Evolutionary conservation across 2,797 vertebrate species (phyloP), one percentile per base, ranked within the genome.

Genomic region (Crypturellus tataupa): DNA sequence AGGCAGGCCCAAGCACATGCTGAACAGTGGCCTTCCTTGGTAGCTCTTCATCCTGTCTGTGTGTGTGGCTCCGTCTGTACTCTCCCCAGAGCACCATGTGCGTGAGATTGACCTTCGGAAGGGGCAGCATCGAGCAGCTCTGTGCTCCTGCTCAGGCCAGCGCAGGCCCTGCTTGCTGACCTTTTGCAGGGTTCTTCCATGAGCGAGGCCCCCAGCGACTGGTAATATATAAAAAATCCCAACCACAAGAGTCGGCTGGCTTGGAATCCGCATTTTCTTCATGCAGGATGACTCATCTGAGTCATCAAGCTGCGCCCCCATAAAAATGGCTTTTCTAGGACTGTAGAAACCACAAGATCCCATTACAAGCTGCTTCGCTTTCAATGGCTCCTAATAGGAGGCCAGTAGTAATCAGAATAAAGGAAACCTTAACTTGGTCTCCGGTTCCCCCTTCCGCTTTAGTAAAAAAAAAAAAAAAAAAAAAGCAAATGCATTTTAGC

Each of bases 361-460:
- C 81, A 67, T 95, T 96, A 93, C 79, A 81, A 87, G 84, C 87
- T 2, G 0, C 87, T 95, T 93, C 33, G 82, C 89, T 92, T 96
- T 92, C 21, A 23, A 49, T 91, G 87, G 79, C 84, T 62, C 24
- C 69, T 96, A 84, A 84, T 82, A 33, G 69, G 87, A 87, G 89
- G 81, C 85, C 90, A 94, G 64, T 53, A 71, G 56, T 78, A 93
- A 87, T 79, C 62, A 87, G 81, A 84, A 33, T 49, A 84, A 72
- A 89, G 65, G 85, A 89, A 95, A 95, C 90, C 92, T 97, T 93
- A 94, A 95, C 89, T 96, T 72, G 90, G 93, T 96, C 86, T 93
- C 80, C 40, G 51, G 59, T 87, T 96, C 76, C 46, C 39, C 63
- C 87, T 83, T 90, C 71, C 49, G 71, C 58, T 56, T 75, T 8